Base-by-base conservation (phyloP, 2,888 invertebrate genomes). In the Hanleya hanleyi region DNA sequence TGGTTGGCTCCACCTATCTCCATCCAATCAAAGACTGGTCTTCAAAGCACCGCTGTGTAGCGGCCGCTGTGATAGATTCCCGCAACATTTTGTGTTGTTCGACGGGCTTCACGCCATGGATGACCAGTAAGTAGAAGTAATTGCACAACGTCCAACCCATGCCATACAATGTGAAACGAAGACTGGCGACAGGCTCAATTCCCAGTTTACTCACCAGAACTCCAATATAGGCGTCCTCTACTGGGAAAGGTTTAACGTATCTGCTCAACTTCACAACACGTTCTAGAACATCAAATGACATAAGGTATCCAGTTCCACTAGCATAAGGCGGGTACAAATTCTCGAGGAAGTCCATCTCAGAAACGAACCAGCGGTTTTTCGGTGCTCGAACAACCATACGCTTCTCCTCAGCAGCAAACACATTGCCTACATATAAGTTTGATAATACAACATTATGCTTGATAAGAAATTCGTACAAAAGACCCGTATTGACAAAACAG, bases 141-240 rank as follows among this genome's bases (percentile, higher is more conserved):
- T 90, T 90, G 79, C 90, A 90, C 15, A 82, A 65, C 22, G 83
- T 80, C 80, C 87, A 84, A 4, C 86, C 85, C 36, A 73, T 70
- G n/a, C 81, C 82, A 70, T 83, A 80, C 26, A 87, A 51, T 5
- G 85, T 83, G 75, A 90, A 89, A 22, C 90, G 79, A 15, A 80
- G 81, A 71, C 88, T 89, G 68, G 81, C 71, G 0, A 79, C 69
- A 1, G 89, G 88, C 6, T 75, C 51, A 9, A 89, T 75, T 1
- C 83, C 83, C n/a, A 86, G 65, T 7, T 74, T 69, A 33, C 85
- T 73, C 15, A 86, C 76, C 32, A 90, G 76, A 9, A 87, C 81
- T 0, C 90, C 90, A 1, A 90, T 75, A 75, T 85, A 90, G 5
- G 89, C 90, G 77, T 90, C 90, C 75, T 90, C 90, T 70, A 87